phyloP scores from a whole-genome alignment of 1,140 invertebrate genomes.

The Phenacoccus solenopsis region DNA sequence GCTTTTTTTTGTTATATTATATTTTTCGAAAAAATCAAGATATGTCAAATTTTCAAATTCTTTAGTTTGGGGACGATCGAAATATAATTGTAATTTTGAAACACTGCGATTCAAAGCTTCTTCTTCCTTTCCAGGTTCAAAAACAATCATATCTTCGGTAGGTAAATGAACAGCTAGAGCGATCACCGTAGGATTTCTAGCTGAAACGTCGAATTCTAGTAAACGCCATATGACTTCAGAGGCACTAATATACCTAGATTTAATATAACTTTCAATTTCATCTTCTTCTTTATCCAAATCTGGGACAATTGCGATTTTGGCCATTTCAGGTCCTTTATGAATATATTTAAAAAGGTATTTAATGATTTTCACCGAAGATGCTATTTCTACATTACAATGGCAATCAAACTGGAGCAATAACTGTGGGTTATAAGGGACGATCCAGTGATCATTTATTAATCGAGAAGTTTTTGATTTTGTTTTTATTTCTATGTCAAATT shows the following conservation, averaged over 20 bases:
- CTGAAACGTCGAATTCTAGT: constrained; percentile 28
- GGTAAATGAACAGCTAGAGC: constrained; percentile 9
- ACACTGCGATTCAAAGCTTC: not conserved
- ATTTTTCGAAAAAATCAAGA: constrained; percentile 7
- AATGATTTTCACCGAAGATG: constrained; percentile 31
- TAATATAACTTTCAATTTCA: constrained; percentile 23
- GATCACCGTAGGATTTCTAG: not conserved
- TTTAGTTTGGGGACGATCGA: not conserved
- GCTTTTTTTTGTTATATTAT: not conserved
- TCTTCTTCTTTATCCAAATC: no score
- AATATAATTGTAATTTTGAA: constrained; percentile 13
- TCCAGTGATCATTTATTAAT: constrained; percentile 31
- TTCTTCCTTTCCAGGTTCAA: not conserved
- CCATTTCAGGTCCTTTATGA: constrained; percentile 29
- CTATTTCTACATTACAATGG: constrained; percentile 33
- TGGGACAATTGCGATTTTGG: not conserved
- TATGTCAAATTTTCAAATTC: not conserved
- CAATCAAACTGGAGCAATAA: constrained; percentile 29
- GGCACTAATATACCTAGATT: constrained; percentile 34
- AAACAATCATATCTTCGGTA: not conserved
- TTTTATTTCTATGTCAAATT: not conserved
- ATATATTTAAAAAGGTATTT: constrained; percentile 37
- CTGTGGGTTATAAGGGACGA: constrained; percentile 33
- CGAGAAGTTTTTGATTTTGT: not conserved
- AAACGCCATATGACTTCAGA: constrained; percentile 35